Base-by-base conservation (phyloP, 35 echinoderm and acorn worm genomes). In the Lytechinus variegatus region DNA sequence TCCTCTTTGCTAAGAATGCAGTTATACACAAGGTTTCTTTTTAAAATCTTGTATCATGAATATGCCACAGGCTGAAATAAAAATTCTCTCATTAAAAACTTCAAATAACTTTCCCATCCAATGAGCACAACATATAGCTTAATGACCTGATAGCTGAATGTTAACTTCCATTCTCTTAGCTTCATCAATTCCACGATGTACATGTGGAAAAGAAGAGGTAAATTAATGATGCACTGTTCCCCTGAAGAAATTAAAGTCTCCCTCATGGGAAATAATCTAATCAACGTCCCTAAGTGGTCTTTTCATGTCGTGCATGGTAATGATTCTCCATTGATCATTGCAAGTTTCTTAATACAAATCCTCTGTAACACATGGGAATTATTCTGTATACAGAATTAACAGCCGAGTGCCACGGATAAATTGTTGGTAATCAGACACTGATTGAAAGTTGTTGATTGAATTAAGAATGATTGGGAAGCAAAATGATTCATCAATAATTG, bases 221-320 rank as follows among this genome's bases (percentile, higher is more conserved):
- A 79, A 79, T 79, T 79, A 19, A 79, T 24, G n/a, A 79, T 79
- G 66, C n/a, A 24, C 66, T 79, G 4, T 1, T 7, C 66, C 66
- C 24, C 66, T 79, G 19, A 79, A 79, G 66, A 79, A 79, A 79
- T 79, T 79, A 79, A 27, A 79, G 19, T n/a, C 66, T 24, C 19
- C 66, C 66, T 79, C 66, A 79, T 16, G 66, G 66, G 66, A 79
- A 79, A 79, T 79, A 79, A 79, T 79, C 66, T 79, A 79, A 79
- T 79, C 66, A 79, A 5, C 19, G 24, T 79, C 19, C 66, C 66
- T 79, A 19, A 79, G 66, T 79, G 66, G 66, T 79, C 66, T 24
- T 44, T 79, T 79, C 66, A 79, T 79, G 66, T 79, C 24, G 66
- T 79, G 66, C 66, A 79, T 79, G 66, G n/a, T 24, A 21, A 79